A percentile compares a stretch with the other conserved stretches of the same genome.
Conservation (phyloP, 2,113 vertebrate species). For the Odobenus rosmarus region DNA sequence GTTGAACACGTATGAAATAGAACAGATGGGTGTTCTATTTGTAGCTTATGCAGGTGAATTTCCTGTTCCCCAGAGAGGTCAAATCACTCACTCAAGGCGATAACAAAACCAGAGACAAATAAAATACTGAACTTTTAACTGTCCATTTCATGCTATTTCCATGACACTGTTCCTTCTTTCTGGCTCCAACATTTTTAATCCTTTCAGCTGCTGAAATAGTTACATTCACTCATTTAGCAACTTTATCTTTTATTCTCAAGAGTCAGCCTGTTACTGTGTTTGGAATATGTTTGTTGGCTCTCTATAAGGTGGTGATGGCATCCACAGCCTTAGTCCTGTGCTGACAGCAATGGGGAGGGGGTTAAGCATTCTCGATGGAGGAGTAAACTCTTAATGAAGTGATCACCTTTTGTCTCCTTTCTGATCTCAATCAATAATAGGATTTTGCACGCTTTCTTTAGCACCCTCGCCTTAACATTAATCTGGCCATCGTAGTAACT, state of each 20-base stretch:
- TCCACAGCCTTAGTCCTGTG: fast-evolving
- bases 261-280: not conserved
- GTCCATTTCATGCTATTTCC: not conserved
- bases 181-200: not conserved
- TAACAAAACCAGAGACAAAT: not conserved
- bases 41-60: not conserved
- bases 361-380: not conserved
- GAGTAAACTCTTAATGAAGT: not conserved
- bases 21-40: not conserved
- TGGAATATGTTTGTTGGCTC: not conserved
- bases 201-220: not conserved
- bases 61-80: not conserved
- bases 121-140: not conserved
- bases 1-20: not conserved
- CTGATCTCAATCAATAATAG: not conserved
- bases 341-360: not conserved
- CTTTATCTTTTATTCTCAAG: not conserved
- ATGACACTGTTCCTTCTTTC: not conserved
- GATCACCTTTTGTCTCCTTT: not conserved
- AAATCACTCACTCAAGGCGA: not conserved
- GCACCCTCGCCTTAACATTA: not conserved
- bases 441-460: not conserved
- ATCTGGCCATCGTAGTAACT: not conserved
- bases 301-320: not conserved
- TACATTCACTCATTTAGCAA: not conserved